Base-by-base conservation (phyloP, 1,140 invertebrate species). In the Procambarus virginalis region DNA sequence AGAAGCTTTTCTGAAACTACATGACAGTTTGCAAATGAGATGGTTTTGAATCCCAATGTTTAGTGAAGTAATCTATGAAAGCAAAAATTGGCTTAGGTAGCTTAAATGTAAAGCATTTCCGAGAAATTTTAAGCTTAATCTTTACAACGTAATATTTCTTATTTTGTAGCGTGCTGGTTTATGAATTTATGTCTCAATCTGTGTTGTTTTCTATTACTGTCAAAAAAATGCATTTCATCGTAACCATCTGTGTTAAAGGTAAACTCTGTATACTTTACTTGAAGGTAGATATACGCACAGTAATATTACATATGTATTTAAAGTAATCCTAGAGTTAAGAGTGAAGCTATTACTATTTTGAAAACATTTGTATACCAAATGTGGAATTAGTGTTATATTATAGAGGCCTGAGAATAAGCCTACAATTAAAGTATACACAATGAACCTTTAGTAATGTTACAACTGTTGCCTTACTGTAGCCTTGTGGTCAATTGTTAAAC, bases 401-500 rank as follows among this genome's bases (percentile, higher is more conserved):
- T 64, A 64, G 2, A 20, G 60, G 20, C 4, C 12, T 64, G 20
- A 17, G 20, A 2, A 12, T 64, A 64, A 5, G 20, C 60, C 60
- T 64, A 17, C 60, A 17, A 20, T 64, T 64, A 64, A 64, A 64
- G 60, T 64, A 20, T 64, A 64, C 60, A 20, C 4, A 4, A 4
- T 20, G 12, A 64, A 64, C 60, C 60, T 58, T 80, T 17, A 22
- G 48, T 80, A n/a, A 48, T 80, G 78, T 80, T 55, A 20, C 79
- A 81, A 58, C 51, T 81, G 79, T 81, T 81, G 79, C 79, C 79
- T 81, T 81, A 81, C n/a, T 81, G 55, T 81, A 81, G 79, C 79
- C 79, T 81, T 81, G 51, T 45, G 45, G 58, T 55, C 79, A 81
- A 81, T 81, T 34, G 51, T 51, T 58, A 81, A 34, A 73, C n/a